Evolutionary conservation across 2,888 invertebrate species (phyloP).

Genomic region (Tolmerus cingulatus): DNA sequence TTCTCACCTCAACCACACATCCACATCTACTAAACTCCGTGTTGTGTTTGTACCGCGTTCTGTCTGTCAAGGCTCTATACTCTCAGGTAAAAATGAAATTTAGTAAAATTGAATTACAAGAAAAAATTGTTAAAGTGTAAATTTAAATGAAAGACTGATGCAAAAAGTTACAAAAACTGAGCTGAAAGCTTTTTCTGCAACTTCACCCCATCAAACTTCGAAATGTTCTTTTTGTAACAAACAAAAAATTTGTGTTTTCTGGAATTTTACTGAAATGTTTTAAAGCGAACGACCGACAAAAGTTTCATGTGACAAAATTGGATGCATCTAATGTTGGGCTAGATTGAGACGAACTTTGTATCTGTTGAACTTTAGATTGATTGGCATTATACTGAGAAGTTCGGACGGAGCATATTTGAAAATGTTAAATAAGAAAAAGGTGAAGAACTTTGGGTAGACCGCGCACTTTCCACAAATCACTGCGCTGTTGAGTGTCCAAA

Average conservation of each 20-base stretch:
- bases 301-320: conserved; percentile 40
- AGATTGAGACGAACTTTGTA: conserved; percentile 14
- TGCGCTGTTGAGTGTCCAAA: not conserved
- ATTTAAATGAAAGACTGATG: conserved; percentile 20
- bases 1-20: conserved; percentile 45
- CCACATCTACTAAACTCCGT: conserved; percentile 45
- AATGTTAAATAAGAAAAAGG: conserved; percentile 19
- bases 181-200: conserved; percentile 5
- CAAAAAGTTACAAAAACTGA: conserved; percentile 25
- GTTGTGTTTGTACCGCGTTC: conserved; percentile 42
- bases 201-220: conserved; percentile 10
- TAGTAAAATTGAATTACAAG: not conserved
- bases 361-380: conserved; percentile 27
- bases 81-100: conserved; percentile 61
- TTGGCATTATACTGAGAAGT: conserved; percentile 39
- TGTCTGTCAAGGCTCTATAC: conserved; percentile 61
- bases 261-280: not conserved
- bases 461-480: not conserved
- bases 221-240: conserved; percentile 29
- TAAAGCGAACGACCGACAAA: conserved; percentile 12
- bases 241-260: conserved; percentile 13
- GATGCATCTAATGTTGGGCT: conserved; percentile 43
- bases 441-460: conserved; percentile 27
- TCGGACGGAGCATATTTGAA: conserved; percentile 8
- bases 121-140: conserved; percentile 12